Base-by-base conservation (phyloP, 2,113 vertebrate genomes). In the Pterocles burchelli region DNA sequence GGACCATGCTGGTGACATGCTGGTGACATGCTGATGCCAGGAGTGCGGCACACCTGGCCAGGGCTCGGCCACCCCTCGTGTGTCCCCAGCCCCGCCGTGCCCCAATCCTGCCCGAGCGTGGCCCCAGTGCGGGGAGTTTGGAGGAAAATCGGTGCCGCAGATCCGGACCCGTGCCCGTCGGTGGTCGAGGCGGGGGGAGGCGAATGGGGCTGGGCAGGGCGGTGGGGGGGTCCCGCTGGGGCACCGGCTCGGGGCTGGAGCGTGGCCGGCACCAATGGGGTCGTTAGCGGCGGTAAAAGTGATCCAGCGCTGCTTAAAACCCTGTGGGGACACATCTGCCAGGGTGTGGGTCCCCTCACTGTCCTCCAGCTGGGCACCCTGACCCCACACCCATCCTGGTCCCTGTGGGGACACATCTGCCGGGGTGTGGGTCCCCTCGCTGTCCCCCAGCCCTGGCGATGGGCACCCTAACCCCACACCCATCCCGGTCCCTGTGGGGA, bases 221-320 rank as follows among this genome's bases (percentile, higher is more conserved):
- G 74, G 49, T 77, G 74, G 74, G 46, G 84, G 57, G 87, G 79
- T 29, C 34, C 41, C 54, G 73, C 88, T 2, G 54, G 77, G 89
- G 71, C 22, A 0, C 57, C 8, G 29, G 81, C 73, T 90, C 2
- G 38, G 92, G 93, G 90, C 95, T 85, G 96, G 90, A 93, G 88
- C 79, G 28, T 90, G 85, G 85, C 92, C 62, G 67, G 62, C 85
- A 63, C 90, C 90, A 90, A 91, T 91, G 90, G 92, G 90, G 92
- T 93, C 8, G 36, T 95, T 90, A 85, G 71, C 20, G 83, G 54
- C 85, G 94, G 85, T 85, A 80, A 92, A 94, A 94, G 94, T 76
- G 59, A 94, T 63, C 92, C 92, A 85, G 85, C 94, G 78, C 92
- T 91, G 92, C 79, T 85, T 88, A 55, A 91, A 95, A n/a, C n/a